phyloP scores from a whole-genome alignment of 1,140 invertebrate species.

The Drosophila saltans region DNA sequence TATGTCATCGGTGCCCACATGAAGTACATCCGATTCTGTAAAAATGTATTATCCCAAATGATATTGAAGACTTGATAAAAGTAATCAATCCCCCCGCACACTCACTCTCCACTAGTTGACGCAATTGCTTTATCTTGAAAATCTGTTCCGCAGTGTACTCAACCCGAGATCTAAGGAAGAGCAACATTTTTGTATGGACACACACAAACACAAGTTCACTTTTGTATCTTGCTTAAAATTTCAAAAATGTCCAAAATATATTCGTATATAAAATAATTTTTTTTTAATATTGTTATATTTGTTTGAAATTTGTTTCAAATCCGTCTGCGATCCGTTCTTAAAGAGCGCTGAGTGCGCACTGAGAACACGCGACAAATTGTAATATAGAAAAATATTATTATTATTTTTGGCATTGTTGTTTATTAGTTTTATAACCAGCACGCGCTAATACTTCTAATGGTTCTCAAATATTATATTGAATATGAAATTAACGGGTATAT shows the following conservation, averaged over 20 bases:
- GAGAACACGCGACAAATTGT: conserved; percentile 27
- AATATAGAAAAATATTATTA: conserved; percentile 32
- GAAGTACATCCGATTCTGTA: conserved; percentile 59
- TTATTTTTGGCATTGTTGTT: conserved; percentile 51
- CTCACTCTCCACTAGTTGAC: conserved; percentile 71
- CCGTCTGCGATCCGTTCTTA: conserved; percentile 54
- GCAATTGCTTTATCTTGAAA: conserved; percentile 66
- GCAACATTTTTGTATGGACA: conserved; percentile 42
- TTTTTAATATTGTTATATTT: not conserved
- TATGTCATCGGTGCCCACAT: conserved; percentile 68
- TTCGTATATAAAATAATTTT: not conserved
- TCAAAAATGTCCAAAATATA: conserved; percentile 22
- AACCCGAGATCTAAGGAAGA: conserved; percentile 44
- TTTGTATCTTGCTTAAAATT: conserved; percentile 1
- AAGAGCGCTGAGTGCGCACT: conserved; percentile 49
- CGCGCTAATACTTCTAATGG: conserved; percentile 59
- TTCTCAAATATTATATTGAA: not conserved
- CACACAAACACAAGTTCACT: too few relatives aligned
- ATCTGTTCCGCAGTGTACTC: conserved; percentile 49
- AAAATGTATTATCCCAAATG: conserved; percentile 4
- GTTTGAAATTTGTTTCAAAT: conserved; percentile 17
- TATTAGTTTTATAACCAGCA: conserved; percentile 51
- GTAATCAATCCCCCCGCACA: too few relatives aligned
- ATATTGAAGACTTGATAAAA: not conserved
- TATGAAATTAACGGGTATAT: conserved; percentile 11